A percentile compares a stretch with the other conserved stretches of the same genome.
Evolutionary conservation across 1,140 invertebrate genomes (phyloP).

Genomic region (Drosophila trapezifrons): DNA sequence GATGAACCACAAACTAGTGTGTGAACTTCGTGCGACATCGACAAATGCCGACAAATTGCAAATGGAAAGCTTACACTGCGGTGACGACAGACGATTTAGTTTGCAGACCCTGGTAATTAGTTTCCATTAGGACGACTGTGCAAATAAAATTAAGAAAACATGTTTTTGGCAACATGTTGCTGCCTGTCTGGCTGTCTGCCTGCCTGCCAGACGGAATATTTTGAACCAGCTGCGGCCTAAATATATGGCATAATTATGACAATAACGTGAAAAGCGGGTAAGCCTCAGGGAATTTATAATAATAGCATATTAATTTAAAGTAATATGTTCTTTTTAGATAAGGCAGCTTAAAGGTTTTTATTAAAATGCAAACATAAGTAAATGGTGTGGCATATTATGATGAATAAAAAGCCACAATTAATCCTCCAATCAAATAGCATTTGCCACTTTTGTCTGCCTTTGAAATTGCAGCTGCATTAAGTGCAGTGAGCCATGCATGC

Average conservation of each 20-base stretch:
- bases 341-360: background rate
- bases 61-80: conserved; percentile 15
- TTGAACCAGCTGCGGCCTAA: background rate
- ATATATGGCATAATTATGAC: conserved; percentile 12
- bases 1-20: conserved; percentile 20
- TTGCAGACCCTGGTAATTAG: conserved; percentile 22
- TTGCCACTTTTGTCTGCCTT: conserved; percentile 23
- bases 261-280: background rate
- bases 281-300: background rate
- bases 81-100: conserved; percentile 17
- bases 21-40: conserved; percentile 4
- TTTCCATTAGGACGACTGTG: conserved; percentile 12
- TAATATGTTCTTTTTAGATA: background rate
- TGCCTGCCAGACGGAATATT: background rate
- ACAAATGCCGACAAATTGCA: conserved; percentile 27
- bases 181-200: background rate
- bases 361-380: background rate
- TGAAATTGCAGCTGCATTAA: conserved; percentile 24
- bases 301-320: background rate
- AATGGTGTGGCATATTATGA: background rate
- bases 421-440: background rate
- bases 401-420: too few relatives aligned
- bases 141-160: conserved; percentile 8
- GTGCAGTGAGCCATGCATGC: conserved; percentile 40
- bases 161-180: conserved; percentile 9